Evolutionary conservation across 2,888 invertebrate genomes (phyloP), one percentile per base, ranked within the genome.

Genomic region (Ecliptopera silaceata): DNA sequence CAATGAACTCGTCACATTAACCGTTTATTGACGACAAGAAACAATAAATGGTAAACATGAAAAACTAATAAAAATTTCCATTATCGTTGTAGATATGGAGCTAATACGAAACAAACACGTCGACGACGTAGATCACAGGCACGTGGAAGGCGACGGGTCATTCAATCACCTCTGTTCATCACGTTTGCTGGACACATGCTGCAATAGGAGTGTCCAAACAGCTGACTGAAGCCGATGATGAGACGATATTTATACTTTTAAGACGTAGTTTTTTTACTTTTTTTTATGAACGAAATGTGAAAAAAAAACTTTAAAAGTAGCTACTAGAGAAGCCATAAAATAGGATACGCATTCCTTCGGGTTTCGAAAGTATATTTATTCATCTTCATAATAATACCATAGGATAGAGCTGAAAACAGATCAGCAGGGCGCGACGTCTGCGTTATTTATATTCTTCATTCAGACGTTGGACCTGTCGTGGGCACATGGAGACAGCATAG

Each of bases 371-470:
- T 58, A 56, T 39, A 38, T 38, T 13, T 3, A 42, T 26, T 42
- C 13, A 10, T 12, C 1, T 22, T 41, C 41, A 41, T 41, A 32
- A 4, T 32, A 31, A 29, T 46, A 32, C 12, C 15, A 43, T 56
- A 73, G 75, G 79, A 79, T 56, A 73, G 75, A 79, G 79, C 73
- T 71, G 67, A 79, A 84, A 84, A 77, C 75, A 71, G 81, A 77
- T 78, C 71, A 82, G 66, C 74, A 73, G 81, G 77, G 72, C 80
- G 72, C 70, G 68, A 61, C 69, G 83, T 78, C 77, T 77, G 75
- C 66, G 57, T 75, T 84, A 80, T 85, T 84, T 82, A 80, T 80
- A 82, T 79, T 80, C 65, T 82, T 77, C 80, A 83, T 83, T 84
- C 76, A 84, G 70, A 62, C 65, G 62, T 61, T 66, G 65, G 60